Base-by-base conservation (phyloP, 2,888 invertebrate genomes). In the Drosophila nigricruria region DNA sequence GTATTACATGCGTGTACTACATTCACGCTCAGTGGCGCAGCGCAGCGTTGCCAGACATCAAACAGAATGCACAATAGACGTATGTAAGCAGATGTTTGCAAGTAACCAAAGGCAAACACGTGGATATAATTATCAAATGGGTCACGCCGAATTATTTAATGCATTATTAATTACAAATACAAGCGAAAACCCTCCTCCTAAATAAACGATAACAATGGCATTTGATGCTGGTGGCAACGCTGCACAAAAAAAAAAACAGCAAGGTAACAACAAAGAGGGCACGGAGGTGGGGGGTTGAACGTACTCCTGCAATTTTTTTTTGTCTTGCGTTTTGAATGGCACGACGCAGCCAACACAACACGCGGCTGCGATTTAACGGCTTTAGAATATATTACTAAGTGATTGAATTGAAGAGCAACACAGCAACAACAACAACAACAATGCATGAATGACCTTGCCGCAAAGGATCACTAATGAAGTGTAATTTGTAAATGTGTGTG, bases 211-310 rank as follows among this genome's bases (percentile, higher is more conserved):
- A 40, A 50, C 38, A 52, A 50, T 27, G 8, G 16, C 5, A 40
- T 69, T 73, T 25, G 25, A 20, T 10, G 18, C 43, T 42, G 58
- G 67, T 78, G 77, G 77, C 77, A 78, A 78, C 77, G 53, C 78
- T 32, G 30, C 16, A 47, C n/a, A n/a, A n/a, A n/a, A n/a, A n/a
- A n/a, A n/a, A n/a, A 12, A 18, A 30, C 34, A 63, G 56, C 62
- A 65, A 78, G 70, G 70, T 77, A 78, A 65, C 64, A 70, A 58
- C 61, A 57, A 52, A 14, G 43, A 34, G n/a, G 45, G 49, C 14
- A 27, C 20, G 56, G 30, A 25, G 47, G 23, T 12, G 23, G 50
- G 52, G 47, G 52, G 34, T 40, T 70, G 43, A 43, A 43, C 49
- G 50, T 45, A 66, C 62, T 70, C 47, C 43, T 65, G 36, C 47